A percentile compares a stretch with the other conserved stretches of the same genome.
Conservation (phyloP, 1,140 invertebrate genomes). For the Pseudobourletiella spinata region DNA sequence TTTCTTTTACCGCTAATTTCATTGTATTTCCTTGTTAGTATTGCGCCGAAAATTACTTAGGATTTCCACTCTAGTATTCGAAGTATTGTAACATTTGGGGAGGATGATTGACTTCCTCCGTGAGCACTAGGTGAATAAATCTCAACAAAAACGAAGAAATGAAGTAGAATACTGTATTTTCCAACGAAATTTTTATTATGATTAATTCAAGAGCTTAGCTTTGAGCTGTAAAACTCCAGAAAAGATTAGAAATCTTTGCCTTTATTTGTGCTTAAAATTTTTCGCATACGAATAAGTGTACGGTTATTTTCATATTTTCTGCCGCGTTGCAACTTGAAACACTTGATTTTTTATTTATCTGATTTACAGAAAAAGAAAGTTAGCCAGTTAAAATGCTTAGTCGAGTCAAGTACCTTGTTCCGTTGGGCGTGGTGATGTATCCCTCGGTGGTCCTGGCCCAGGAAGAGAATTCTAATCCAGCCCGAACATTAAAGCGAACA, state of each 20-base stretch:
- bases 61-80: too few species aligned
- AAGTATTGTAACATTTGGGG: too few species aligned
- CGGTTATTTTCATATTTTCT: background rate
- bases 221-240: background rate
- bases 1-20: too few species aligned
- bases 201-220: too few species aligned
- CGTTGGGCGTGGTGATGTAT: constrained; percentile 1
- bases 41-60: too few species aligned
- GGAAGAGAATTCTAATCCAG: background rate
- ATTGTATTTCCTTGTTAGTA: too few species aligned
- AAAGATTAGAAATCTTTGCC: background rate
- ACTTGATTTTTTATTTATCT: background rate
- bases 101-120: too few species aligned
- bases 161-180: too few species aligned
- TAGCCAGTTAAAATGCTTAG: background rate
- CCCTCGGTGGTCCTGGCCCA: constrained; percentile 7
- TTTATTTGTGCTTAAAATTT: background rate
- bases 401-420: constrained; percentile 6
- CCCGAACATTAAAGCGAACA: background rate
- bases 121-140: too few species aligned
- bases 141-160: too few species aligned
- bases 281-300: background rate
- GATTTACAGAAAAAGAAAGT: background rate
- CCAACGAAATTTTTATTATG: too few species aligned
- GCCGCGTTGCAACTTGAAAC: background rate